phyloP scores from a whole-genome alignment of 2,113 vertebrate genomes.

The Dendrocopos noguchii region DNA sequence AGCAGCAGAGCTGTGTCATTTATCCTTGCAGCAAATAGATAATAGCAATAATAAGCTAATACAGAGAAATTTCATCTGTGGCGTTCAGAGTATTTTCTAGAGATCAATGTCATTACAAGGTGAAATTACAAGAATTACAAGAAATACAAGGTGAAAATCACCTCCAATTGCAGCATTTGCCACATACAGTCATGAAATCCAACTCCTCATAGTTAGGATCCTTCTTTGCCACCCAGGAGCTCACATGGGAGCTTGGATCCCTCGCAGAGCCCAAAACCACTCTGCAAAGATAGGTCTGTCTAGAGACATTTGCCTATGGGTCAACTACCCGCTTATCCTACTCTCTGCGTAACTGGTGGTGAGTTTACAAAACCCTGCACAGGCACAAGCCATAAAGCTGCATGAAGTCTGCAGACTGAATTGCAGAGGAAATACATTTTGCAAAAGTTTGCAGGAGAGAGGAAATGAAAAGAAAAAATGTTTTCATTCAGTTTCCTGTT shows the following conservation, averaged over 20 bases:
- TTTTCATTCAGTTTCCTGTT: constrained; percentile 63
- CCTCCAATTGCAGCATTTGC: not conserved
- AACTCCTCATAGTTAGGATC: fast-evolving
- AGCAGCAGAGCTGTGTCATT: not conserved
- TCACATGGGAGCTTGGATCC: not conserved
- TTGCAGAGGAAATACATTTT: constrained; percentile 35
- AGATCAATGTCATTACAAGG: not conserved
- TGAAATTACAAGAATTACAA: too few species aligned
- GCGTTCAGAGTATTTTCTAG: not conserved
- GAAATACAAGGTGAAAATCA: not conserved
- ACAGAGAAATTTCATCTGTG: not conserved
- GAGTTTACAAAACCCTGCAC: not conserved
- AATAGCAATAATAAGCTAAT: not conserved
- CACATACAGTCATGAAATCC: not conserved
- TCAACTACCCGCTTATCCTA: not conserved
- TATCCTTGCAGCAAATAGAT: not conserved
- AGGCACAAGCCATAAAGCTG: not conserved
- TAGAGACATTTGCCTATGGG: not conserved
- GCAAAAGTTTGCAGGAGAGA: constrained; percentile 38
- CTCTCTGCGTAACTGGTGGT: not conserved
- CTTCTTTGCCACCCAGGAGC: not conserved
- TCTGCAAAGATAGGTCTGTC: not conserved
- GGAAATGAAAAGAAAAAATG: constrained; percentile 47
- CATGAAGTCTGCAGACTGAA: not conserved
- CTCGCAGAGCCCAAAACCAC: not conserved